Base-by-base conservation (phyloP, 2,888 invertebrate genomes). In the Phortica magna region DNA sequence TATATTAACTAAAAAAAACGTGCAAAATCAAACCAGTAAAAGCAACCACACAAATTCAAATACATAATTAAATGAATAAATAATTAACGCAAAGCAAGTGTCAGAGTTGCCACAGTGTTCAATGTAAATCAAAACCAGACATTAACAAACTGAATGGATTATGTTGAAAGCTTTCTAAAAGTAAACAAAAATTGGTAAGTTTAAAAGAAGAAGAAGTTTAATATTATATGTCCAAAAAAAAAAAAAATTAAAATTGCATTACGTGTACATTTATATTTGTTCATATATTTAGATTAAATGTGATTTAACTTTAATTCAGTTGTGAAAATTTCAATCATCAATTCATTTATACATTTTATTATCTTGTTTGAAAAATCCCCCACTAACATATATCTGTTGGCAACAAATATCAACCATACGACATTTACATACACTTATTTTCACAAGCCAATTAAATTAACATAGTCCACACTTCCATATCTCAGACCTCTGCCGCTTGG, bases 31-130 rank as follows among this genome's bases (percentile, higher is more conserved):
- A 64, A 76, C 5, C n/a, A 59, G 7, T 3, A 42, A 41, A 75
- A 68, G 42, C 39, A 73, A 43, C n/a, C 14, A 42, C 19, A 59
- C 39, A 42, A 73, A 57, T 7, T 10, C 19, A 72, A 17, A 55
- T 17, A 76, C 42, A 55, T 53, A 19, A 68, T 12, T 12, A 73
- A 73, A 64, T 76, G 17, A 72, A 67, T 19, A 71, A 71, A 71
- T 31, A 55, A 19, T 14, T 31, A 22, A 22, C 7, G 19, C 61
- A 61, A 61, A 19, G 17, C 22, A 48, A 22, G 48, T 48, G 68
- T 42, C 48, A 48, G 68, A 43, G 68, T 68, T 68, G 68, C 68
- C 68, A 68, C 19, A 48, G 68, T 68, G 68, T 17, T 4, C 19
- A 61, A 61, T 22, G 22, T 19, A 61, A 19, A 22, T 22, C 61